Evolutionary conservation across 2,888 invertebrate species (phyloP).

Genomic region (Thymelicus sylvestris): DNA sequence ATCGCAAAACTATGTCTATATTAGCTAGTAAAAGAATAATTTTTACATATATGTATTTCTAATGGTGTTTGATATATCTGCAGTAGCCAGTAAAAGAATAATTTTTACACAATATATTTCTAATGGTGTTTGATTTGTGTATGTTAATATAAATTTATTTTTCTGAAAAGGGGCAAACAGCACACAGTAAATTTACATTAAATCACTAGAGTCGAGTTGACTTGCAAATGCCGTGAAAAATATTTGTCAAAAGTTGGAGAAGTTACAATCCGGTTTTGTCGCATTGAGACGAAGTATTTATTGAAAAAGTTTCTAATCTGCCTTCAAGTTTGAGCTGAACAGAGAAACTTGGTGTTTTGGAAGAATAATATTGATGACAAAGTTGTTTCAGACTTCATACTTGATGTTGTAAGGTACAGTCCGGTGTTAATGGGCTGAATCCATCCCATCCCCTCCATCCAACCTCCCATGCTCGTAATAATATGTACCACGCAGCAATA

Average conservation of each 20-base stretch:
- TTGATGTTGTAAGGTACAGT: too few species aligned
- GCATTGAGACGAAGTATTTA: conserved; percentile 32
- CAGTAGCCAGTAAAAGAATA: too few species aligned
- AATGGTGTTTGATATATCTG: neutral
- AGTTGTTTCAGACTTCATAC: neutral
- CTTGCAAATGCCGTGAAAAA: conserved; percentile 31
- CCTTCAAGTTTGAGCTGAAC: conserved; percentile 24
- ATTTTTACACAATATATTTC: neutral
- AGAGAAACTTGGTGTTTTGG: conserved; percentile 1
- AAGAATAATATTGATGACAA: neutral
- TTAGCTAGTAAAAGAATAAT: too few species aligned
- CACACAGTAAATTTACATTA: neutral
- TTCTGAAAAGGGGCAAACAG: neutral
- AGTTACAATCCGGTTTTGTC: conserved; percentile 31
- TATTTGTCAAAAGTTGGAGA: conserved; percentile 35
- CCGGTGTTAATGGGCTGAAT: too few species aligned
- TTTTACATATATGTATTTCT: neutral
- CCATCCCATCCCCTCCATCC: too few species aligned
- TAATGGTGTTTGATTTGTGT: neutral
- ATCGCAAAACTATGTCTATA: too few species aligned
- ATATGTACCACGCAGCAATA: too few species aligned
- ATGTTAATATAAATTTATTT: neutral
- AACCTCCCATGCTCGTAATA: too few species aligned
- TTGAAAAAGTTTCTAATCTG: conserved; percentile 36
- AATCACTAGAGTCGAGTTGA: neutral